Conservation (phyloP, 1,140 invertebrate genomes). For the Oedothorax gibbosus region DNA sequence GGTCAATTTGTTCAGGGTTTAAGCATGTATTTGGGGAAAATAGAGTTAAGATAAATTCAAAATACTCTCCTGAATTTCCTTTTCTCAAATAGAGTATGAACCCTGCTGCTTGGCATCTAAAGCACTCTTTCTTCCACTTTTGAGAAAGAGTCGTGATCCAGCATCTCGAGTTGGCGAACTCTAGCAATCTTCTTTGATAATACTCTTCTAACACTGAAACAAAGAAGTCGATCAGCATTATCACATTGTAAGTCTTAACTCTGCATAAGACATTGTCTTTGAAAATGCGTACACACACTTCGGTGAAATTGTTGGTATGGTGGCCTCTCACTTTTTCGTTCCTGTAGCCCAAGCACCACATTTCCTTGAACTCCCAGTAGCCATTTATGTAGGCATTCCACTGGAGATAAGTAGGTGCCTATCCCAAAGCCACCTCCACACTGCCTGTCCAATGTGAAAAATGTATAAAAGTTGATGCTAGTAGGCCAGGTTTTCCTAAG, state of each 20-base stretch:
- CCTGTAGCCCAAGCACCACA: conserved; percentile 13
- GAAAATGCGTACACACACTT: conserved; percentile 17
- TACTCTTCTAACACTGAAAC: neutral
- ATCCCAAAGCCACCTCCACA: neutral
- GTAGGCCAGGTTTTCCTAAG: neutral
- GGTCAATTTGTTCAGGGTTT: no score
- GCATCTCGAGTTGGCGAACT: conserved; percentile 2
- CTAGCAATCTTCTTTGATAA: neutral
- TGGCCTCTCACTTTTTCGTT: conserved; percentile 10
- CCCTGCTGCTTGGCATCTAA: neutral
- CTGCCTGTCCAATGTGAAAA: neutral
- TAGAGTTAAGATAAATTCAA: no score
- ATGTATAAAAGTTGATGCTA: neutral
- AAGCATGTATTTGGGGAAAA: no score
- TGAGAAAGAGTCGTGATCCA: neutral
- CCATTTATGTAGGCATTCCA: neutral
- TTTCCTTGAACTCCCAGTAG: neutral
- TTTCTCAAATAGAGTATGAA: no score
- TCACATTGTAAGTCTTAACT: conserved; percentile 28
- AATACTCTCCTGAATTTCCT: no score
- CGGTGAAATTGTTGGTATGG: conserved; percentile 42
- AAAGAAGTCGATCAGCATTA: neutral
- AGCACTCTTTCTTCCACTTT: neutral
- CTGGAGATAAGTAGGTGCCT: neutral
- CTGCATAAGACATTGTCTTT: neutral